A percentile compares a stretch with the other conserved stretches of the same genome.
These are phyloP conservation scores for Anastrepha obliqua DNA, from an alignment of 1,140 invertebrate species.

Conservation along the genomic window DNA sequence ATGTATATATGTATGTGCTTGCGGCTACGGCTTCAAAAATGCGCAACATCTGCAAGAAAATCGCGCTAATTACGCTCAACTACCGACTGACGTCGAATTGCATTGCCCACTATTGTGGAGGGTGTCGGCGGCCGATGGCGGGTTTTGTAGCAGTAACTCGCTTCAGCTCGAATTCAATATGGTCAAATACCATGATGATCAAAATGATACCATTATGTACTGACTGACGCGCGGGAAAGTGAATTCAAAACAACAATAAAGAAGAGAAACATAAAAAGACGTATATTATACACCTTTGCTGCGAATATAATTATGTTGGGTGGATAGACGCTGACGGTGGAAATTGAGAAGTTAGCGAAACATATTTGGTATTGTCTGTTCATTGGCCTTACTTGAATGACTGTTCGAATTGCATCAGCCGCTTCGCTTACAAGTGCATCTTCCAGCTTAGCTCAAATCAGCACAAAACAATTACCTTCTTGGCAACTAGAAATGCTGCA, in stretches of 20 bases:
- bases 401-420: slow-evolving; percentile 22
- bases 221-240: slow-evolving; percentile 7
- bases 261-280: slow-evolving; percentile 25
- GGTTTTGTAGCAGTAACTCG: not conserved
- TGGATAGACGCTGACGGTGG: not conserved
- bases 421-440: not conserved
- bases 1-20: not conserved
- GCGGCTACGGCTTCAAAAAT: slow-evolving; percentile 36
- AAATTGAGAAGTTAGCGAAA: slow-evolving; percentile 12
- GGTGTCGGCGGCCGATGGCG: not conserved
- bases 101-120: not conserved
- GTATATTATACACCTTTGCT: not conserved
- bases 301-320: not conserved
- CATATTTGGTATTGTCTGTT: not conserved
- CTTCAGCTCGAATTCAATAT: slow-evolving; percentile 48
- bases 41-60: slow-evolving; percentile 43
- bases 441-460: slow-evolving; percentile 8
- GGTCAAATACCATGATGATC: slow-evolving; percentile 39
- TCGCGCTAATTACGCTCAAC: slow-evolving; percentile 48
- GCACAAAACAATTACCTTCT: slow-evolving; percentile 19
- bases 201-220: slow-evolving; percentile 35
- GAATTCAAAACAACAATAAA: not conserved
- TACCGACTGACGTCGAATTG: not conserved
- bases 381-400: not conserved
- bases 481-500: not conserved